Evolutionary conservation across 37 sponge, comb jelly and placozoan genomes (phyloP), one percentile per base, ranked within the genome.

Genomic region (Beroe ovata): DNA sequence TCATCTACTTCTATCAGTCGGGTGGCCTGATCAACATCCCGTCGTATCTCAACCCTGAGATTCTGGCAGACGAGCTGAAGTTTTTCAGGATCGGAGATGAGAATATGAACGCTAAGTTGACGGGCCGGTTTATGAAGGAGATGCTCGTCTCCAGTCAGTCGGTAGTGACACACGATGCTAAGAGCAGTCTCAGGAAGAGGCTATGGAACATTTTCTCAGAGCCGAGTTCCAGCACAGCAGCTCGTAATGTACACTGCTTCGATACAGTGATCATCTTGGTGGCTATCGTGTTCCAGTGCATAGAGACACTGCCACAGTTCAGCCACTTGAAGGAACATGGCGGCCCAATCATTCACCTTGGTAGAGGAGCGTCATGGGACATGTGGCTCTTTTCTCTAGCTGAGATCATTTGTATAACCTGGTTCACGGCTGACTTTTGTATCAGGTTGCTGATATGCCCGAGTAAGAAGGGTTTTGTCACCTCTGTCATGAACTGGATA

Each of bases 241-340:
- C 38, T 20, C 19, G 71, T 4, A 25, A 69, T 25, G 38, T 69
- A 6, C 71, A 69, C 38, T 69, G 6, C 71, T 29, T 69, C 19
- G 71, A 69, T 38, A 69, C 71, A 8, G 20, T 69, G 1, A 69
- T 69, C 6, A 69, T 69, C 36, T 4, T 69, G 71, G 38, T 69
- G 20, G 71, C 71, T 14, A 69, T 69, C 6, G 71, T 25, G 8
- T 16, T 25, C 18, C 71, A 69, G 71, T 69, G 71, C 38, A 69
- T 69, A 1, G 71, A 69, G 71, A 69, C 71, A 69, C 36, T 69
- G 38, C 71, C 71, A 8, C 26, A 29, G 38, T 69, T 69, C 38
- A 14, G 20, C 20, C 71, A 69, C 20, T 38, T 69, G 38, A 34
- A 29, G 35, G 38, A 69, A 20, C 14, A 36, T 16, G 38, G 25